Evolutionary conservation across 2,888 invertebrate genomes (phyloP).

Genomic region (Calameuta filiformis): DNA sequence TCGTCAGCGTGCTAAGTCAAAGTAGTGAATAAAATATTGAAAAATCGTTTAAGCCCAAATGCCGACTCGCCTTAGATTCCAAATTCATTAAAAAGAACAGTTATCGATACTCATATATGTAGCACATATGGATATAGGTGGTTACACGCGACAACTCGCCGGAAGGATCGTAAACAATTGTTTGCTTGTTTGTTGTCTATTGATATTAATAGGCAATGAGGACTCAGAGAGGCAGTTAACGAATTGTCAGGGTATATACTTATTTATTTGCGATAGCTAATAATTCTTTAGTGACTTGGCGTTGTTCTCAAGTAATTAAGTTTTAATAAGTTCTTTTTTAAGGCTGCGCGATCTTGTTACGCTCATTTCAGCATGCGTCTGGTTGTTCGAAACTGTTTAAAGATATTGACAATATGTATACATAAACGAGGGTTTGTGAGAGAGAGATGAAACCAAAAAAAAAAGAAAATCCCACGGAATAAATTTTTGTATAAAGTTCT

Average conservation of each 20-base stretch:
- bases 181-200: not conserved
- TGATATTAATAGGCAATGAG: not conserved
- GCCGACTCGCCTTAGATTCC: not conserved
- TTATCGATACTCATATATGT: not conserved
- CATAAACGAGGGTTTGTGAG: slow-evolving; percentile 10
- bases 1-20: not conserved
- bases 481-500: slow-evolving; percentile 14
- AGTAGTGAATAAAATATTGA: not conserved
- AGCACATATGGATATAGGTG: not conserved
- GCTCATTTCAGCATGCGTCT: not conserved
- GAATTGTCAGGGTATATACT: not conserved
- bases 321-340: not conserved
- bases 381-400: slow-evolving; percentile 1
- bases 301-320: not conserved
- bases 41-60: too few species aligned
- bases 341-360: not conserved
- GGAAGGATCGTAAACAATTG: not conserved
- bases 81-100: not conserved
- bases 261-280: not conserved
- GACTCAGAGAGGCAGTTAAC: not conserved
- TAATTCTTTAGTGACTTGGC: not conserved
- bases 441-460: not conserved
- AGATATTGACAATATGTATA: slow-evolving; percentile 26
- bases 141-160: not conserved
- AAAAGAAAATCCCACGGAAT: slow-evolving; percentile 10